phyloP scores from a whole-genome alignment of 2,113 vertebrate species.

The Cyanoderma ruficeps region DNA sequence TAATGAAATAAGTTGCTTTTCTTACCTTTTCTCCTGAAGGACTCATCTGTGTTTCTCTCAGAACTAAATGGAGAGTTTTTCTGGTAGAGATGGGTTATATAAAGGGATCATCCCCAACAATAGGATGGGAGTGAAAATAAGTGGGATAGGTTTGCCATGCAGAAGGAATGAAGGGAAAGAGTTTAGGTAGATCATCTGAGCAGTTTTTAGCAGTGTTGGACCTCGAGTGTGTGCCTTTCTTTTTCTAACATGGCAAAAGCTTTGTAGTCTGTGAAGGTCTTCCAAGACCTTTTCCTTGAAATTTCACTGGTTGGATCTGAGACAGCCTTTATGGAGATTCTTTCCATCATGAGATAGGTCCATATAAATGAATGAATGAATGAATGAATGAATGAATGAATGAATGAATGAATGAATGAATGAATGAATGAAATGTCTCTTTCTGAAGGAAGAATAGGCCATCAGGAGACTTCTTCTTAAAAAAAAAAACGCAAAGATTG shows the following conservation, averaged over 20 bases:
- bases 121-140: neutral
- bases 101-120: neutral
- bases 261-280: neutral
- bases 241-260: neutral
- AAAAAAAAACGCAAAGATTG: neutral
- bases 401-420: neutral
- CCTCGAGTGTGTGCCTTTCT: accelerated
- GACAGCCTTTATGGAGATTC: neutral
- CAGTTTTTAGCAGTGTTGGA: neutral
- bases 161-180: neutral
- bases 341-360: neutral
- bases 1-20: constrained; percentile 42
- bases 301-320: neutral
- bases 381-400: neutral
- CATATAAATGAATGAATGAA: neutral
- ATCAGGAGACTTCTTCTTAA: neutral
- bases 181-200: neutral
- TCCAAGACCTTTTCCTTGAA: neutral
- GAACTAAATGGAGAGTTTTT: neutral
- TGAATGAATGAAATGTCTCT: neutral
- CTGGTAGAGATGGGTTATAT: neutral
- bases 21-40: constrained; percentile 42
- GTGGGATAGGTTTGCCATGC: neutral
- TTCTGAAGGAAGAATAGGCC: neutral
- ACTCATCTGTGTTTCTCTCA: neutral